Evolutionary conservation across 1,140 invertebrate species (phyloP), one percentile per base, ranked within the genome.

Genomic region (Tetragonula clypearis): DNA sequence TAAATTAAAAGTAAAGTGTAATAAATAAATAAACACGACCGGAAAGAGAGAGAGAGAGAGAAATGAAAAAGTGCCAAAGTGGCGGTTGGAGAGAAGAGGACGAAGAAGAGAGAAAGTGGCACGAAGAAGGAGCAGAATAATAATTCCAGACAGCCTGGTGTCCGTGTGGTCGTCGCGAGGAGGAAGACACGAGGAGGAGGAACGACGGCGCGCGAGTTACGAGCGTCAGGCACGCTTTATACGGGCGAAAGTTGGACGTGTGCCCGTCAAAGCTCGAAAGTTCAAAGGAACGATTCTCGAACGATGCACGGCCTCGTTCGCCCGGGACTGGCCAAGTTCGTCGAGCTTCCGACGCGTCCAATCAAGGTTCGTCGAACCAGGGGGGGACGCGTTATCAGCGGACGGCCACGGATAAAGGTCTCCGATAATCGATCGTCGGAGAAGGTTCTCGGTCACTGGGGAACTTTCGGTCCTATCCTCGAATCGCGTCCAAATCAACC

Each of bases 361-460:
- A 85, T 85, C 86, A 56, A 60, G 86, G 76, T 84, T 84, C 83
- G 77, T 65, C 83, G 83, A 85, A 85, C 83, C 78, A n/a, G n/a
- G 30, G 17, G 15, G 15, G 21, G 15, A 12, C 23, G 49, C 77
- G 55, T 80, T 85, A 85, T 85, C 83, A 58, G 26, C 75, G 49
- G 11, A 19, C 53, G 14, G 17, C 41, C 55, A 55, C 35, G 55
- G 83, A 85, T 84, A 73, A 85, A 80, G 78, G 77, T 74, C 69
- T 77, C 71, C 53, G 78, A 87, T 89, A 86, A 89, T 89, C 83
- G 86, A 86, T 86, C 78, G 82, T 23, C 77, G 62, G 83, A 65
- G 69, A 73, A 83, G 88, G 82, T 79, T 87, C 88, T 87, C 90
- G 88, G 72, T 79, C 90, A 76, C 77, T 30, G 73, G 73, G 2